Evolutionary conservation across 2,113 vertebrate species (phyloP), one percentile per base, ranked within the genome.

Genomic region (Telmatochromis bifrenatus): DNA sequence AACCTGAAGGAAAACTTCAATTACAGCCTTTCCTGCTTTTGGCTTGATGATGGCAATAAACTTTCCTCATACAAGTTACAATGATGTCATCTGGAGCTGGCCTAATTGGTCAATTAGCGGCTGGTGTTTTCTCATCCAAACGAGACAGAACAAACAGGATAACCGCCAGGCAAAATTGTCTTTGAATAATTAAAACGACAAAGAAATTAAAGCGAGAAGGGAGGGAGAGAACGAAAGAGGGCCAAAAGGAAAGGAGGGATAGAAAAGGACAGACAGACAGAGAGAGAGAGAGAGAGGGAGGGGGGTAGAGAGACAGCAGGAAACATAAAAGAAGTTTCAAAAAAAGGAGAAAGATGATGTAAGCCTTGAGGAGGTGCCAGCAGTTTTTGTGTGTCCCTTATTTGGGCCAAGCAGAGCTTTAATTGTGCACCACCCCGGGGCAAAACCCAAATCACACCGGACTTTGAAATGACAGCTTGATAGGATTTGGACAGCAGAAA

Each of bases 321-420:
- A 82, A 77, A 79, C 84, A 90, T 51, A 65, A 82, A 60, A 53
- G 60, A 88, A 33, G 79, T 89, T 84, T 89, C 9, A 85, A 82
- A 84, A 47, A 70, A 77, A 73, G 85, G 21, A 53, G 81, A 82
- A 68, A 56, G 51, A 98, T 98, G 98, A 98, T 97, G 98, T 98
- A 97, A 98, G 97, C 94, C 96, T 98, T 98, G 97, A 98, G 96
- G 95, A 95, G 88, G 89, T 96, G 98, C 98, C 98, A 99, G 97
- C 94, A 94, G 96, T 96, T 97, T 97, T 47, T 92, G 88, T 97
- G 96, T 97, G 96, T 97, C 96, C 95, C 93, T 94, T 95, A 94
- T 96, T 96, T 93, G 91, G 94, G 96, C 97, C 97, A 97, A 96
- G 96, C 95, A 26, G 84, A 97, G 91, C 96, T 97, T 97, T 97